Evolutionary conservation across 2,797 vertebrate genomes (phyloP).

Genomic region (Lates japonicus): DNA sequence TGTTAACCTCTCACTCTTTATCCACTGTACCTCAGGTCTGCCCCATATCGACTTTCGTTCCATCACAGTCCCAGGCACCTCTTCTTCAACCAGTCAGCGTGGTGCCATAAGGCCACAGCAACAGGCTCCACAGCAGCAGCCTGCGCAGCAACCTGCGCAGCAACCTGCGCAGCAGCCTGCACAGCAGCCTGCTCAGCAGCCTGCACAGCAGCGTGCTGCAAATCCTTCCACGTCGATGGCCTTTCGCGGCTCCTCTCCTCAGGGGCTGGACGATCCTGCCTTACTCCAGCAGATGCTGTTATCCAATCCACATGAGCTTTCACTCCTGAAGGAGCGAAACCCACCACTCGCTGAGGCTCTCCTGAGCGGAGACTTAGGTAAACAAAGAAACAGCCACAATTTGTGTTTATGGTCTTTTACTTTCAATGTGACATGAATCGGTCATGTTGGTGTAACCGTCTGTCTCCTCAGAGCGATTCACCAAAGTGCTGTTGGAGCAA

Average conservation of each 20-base stretch:
- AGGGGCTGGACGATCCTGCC: conserved; percentile 95
- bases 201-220: conserved; percentile 43
- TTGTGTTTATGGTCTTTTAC: background rate
- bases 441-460: conserved; percentile 6
- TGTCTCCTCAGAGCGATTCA: conserved; percentile 91
- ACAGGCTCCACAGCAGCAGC: conserved; percentile 57
- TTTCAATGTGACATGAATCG: background rate
- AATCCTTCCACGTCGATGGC: conserved; percentile 73
- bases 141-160: conserved; percentile 50
- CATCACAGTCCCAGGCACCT: conserved; percentile 94
- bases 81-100: conserved; percentile 78
- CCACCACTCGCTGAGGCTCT: conserved; percentile 96
- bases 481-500: conserved; percentile 95
- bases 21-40: conserved; percentile 83
- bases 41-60: conserved; percentile 98
- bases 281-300: conserved; percentile 97
- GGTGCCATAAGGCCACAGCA: conserved; percentile 74
- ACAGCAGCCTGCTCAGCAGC: conserved; percentile 65
- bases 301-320: conserved; percentile 96
- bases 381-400: conserved; percentile 37
- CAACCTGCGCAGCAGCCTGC: conserved; percentile 24
- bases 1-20: background rate
- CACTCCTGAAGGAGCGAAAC: conserved; percentile 97
- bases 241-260: conserved; percentile 87
- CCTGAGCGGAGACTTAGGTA: conserved; percentile 97